A percentile compares a stretch with the other conserved stretches of the same genome.
Conservation (phyloP, 2,797 vertebrate species). For the Microctenopoma stevenorrisi region DNA sequence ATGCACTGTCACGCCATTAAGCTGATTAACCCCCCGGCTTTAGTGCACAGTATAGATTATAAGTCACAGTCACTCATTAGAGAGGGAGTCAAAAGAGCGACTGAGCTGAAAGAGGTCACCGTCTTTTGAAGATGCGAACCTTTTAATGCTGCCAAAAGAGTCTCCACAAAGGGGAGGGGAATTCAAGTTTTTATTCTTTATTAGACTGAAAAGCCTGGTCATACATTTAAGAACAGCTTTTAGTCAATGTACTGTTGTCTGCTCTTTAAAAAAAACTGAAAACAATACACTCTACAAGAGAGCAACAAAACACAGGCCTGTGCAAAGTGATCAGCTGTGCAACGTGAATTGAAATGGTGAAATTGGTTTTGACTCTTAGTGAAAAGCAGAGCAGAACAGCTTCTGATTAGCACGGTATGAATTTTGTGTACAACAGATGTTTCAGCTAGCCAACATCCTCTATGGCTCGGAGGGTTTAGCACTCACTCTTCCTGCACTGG, state of each 20-base stretch:
- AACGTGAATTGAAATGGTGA: conserved; percentile 18
- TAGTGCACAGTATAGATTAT: conserved; percentile 67
- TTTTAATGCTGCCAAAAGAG: too few relatives aligned
- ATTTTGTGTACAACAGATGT: conserved; percentile 50
- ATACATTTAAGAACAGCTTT: conserved; percentile 8
- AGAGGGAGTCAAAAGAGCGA: conserved; percentile 52
- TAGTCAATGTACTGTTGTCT: too few relatives aligned
- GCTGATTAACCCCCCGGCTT: conserved; percentile 61
- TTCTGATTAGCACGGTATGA: conserved; percentile 40
- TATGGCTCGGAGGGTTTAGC: conserved; percentile 55
- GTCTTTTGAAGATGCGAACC: conserved; percentile 24
- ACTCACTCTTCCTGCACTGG: conserved; percentile 55
- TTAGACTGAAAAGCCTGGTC: not conserved
- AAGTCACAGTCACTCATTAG: conserved; percentile 69
- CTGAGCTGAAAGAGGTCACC: conserved; percentile 65
- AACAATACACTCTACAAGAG: too few relatives aligned
- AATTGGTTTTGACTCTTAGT: conserved; percentile 26
- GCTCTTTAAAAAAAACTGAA: too few relatives aligned
- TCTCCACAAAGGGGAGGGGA: not conserved
- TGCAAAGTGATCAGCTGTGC: not conserved
- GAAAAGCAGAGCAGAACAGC: conserved; percentile 4
- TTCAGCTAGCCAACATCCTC: conserved; percentile 65
- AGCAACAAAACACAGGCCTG: too few relatives aligned
- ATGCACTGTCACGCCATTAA: conserved; percentile 39
- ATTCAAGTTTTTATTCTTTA: too few relatives aligned